Percentiles rank a stretch among this genome's conserved stretches.
Evolutionary conservation across 92 coral and sea anemone species (phyloP).

Genomic region (Parazoanthus darwini): DNA sequence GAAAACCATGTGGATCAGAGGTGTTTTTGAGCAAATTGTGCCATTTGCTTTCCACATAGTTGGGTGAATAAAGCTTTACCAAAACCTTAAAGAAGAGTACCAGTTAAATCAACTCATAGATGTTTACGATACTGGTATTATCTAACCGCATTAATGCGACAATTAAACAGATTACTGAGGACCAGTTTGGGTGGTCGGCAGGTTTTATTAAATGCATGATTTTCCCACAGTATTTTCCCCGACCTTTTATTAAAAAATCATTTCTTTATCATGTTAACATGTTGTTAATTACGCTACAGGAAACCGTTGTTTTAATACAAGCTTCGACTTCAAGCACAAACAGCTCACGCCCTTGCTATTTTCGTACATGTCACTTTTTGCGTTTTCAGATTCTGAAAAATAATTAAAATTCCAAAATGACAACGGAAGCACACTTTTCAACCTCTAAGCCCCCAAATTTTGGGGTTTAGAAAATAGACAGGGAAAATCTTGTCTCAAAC

Average conservation of each 20-base stretch:
- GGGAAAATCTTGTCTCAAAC: too few species aligned
- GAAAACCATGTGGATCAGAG: not conserved
- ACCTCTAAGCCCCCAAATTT: too few species aligned
- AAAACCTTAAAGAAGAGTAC: not conserved
- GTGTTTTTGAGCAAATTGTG: not conserved
- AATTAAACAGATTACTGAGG: not conserved
- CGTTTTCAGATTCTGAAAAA: not conserved
- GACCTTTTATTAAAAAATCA: too few species aligned
- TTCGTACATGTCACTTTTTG: not conserved
- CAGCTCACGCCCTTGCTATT: not conserved
- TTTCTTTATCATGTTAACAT: not conserved
- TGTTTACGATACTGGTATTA: not conserved
- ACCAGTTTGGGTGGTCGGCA: not conserved
- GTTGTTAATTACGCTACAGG: conserved; percentile 1
- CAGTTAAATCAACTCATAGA: not conserved
- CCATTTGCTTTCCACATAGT: not conserved
- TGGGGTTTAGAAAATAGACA: too few species aligned
- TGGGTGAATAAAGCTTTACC: not conserved
- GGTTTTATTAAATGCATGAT: not conserved
- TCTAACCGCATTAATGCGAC: not conserved
- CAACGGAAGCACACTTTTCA: too few species aligned
- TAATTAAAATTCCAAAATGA: not conserved
- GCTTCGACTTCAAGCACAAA: not conserved
- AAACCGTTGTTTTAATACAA: too few species aligned
- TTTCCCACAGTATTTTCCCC: not conserved